phyloP scores from a whole-genome alignment of 2,113 vertebrate species.

The Lipotes vexillifer region DNA sequence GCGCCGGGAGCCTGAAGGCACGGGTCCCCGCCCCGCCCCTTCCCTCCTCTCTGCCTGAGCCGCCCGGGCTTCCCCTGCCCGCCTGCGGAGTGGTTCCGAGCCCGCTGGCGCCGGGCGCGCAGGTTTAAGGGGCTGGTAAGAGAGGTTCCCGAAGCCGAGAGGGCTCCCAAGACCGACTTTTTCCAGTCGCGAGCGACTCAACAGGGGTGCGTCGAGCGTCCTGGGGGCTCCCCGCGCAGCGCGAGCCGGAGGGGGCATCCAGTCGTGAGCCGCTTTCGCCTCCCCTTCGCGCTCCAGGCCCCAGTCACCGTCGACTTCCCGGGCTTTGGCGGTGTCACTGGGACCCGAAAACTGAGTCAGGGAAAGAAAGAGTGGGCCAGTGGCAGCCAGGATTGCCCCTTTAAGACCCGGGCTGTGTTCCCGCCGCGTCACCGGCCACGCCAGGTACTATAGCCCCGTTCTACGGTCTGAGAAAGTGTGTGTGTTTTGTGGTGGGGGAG shows the following conservation, averaged over 20 bases:
- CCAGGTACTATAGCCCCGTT: constrained; percentile 3
- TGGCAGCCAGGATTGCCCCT: neutral
- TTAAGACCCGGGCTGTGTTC: neutral
- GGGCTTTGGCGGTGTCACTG: neutral
- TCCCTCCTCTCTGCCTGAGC: neutral
- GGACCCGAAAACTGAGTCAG: neutral
- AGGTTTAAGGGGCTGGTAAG: neutral
- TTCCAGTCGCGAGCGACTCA: neutral
- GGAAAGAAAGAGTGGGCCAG: neutral
- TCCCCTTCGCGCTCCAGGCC: neutral
- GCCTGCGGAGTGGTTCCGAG: neutral
- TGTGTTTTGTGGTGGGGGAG: constrained; percentile 42
- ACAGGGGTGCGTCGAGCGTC: neutral
- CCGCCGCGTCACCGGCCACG: neutral
- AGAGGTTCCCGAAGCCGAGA: neutral
- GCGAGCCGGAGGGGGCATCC: neutral
- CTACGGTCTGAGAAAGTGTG: neutral
- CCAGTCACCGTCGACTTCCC: neutral
- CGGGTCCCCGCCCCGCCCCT: constrained; percentile 21
- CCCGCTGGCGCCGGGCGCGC: neutral
- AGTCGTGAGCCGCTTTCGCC: neutral
- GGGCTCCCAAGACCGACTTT: neutral
- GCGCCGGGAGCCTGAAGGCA: neutral
- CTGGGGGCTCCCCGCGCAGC: neutral
- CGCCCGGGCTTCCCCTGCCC: constrained; percentile 3